Base-by-base conservation (phyloP, 2,113 vertebrate genomes). In the Oryzias javanicus region DNA sequence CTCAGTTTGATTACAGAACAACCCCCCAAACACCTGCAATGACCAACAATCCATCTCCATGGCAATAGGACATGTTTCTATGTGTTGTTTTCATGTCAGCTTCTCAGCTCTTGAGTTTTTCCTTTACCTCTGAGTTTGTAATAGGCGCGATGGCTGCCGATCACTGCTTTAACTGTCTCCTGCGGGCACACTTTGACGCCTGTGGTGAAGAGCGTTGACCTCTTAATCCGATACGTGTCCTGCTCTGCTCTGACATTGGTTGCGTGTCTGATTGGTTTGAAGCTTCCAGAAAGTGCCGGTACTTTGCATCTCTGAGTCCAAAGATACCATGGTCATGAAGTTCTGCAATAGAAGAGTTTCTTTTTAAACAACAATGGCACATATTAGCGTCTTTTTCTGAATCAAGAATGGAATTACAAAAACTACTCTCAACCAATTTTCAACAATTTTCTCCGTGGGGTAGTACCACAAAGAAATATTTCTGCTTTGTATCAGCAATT, bases 171-270 rank as follows among this genome's bases (percentile, higher is more conserved):
- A 83, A 94, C 80, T 13, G 93, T 94, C 81, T 96, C 95, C 64
- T 95, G 94, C 1, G 94, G 93, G 77, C 96, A 98, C 44, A 95
- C 86, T 87, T 95, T 95, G 86, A 94, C 91, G 49, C 92, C 95
- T 2, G 92, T 90, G 70, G 87, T 89, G 75, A 92, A 91, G 57
- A 93, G 63, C 1, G 89, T 47, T 5, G 95, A 95, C 86, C 95
- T 93, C 86, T 94, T 97, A 17, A 87, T 88, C 77, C 93, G 89
- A 53, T 89, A 89, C 25, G 88, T 88, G 49, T 92, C 69, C 44
- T 91, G 89, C 76, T 92, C 87, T 12, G 70, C 50, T 78, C 84
- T 89, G 74, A 92, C 88, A 52, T 90, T 87, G 42, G 92, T 87
- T 14, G 58, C 29, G 41, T 88, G 79, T 82, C 87, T 91, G 69